Evolutionary conservation across 1,140 invertebrate genomes (phyloP), one percentile per base, ranked within the genome.

Genomic region (Megalonaias nervosa): DNA sequence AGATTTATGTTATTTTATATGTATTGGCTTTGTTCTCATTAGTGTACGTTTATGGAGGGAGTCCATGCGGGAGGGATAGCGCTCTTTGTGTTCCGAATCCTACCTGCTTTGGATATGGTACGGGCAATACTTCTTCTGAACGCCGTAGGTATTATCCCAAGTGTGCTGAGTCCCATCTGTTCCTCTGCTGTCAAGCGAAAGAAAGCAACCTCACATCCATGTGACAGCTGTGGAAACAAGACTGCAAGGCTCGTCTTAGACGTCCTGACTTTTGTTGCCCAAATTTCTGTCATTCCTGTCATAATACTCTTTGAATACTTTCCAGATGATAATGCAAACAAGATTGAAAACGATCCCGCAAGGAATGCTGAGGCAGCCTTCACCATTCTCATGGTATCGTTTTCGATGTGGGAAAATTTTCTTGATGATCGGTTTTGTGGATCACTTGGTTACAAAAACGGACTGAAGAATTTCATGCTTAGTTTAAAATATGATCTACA

Each of bases 51-150:
- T 1, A 62, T 66, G 21, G 75, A 76, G 16, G 23, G 38, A 48
- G 58, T 76, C 21, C 75, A 76, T 48, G 70, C 75, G 1, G 58
- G 70, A 59, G 75, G 75, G 14, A 21, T 76, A 14, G 70, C 67
- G 23, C 57, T 98, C 26, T 91, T 99, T 77, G 94, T 97, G 77
- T 97, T 97, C 86, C 93, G 94, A 55, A 94, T 99, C 58, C 92
- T 99, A 11, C 97, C 98, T 0, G 94, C 97, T 85, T 89, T 98
- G 57, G 96, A 99, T 90, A 96, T 97, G 31, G 94, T 98, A 58
- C 96, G 97, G 91, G 97, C 96, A 5, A 94, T 96, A 15, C 97
- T 98, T 95, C 91, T 98, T 48, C 97, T 97, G 14, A 98, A 97
- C 90, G 98, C 96, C 85, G 93, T 98, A 21, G 98, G 96, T 89